Base-by-base conservation (phyloP, 2,888 invertebrate species). In the Amaurobius ferox region DNA sequence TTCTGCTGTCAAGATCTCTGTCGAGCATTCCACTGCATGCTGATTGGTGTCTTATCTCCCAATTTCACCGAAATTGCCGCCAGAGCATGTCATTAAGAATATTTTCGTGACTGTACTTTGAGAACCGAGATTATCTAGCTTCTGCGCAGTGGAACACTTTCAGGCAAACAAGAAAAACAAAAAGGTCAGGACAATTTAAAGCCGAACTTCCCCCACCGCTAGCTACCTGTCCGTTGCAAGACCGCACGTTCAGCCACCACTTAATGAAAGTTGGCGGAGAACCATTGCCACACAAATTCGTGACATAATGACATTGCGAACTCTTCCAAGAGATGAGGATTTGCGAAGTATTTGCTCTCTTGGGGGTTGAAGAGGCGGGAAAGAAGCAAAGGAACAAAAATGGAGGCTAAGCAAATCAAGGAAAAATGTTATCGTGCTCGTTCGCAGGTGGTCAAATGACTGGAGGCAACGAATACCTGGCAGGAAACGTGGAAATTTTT, bases 401-500 rank as follows among this genome's bases (percentile, higher is more conserved):
- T 28, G 28, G n/a, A 28, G 64, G 7, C 32, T 16, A 32, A 32
- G 30, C 62, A 62, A 23, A 72, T 28, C 26, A 55, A 62, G n/a
- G 1, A 74, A 74, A 77, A 77, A 67, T 68, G 61, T 55, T 77
- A 39, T 77, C 68, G 35, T 66, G 77, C 26, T 67, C 64, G 32
- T 67, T 55, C 23, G 64, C 78, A 79, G 70, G 70, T 79, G 78
- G 78, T 70, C 35, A 62, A 29, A 79, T 70, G 35, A n/a, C 71
- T 19, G 30, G 32, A 1, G 64, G 64, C 32, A 11, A 66, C 16
- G 19, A 66, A 64, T 66, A 40, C 74, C 28, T 23, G n/a, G 29
- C 23, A 23, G 35, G 44, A 29, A 44, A 66, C 30, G 66, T 26
- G 64, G 66, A 74, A 76, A 44, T 64, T 76, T 13, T 32, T 23